Evolutionary conservation across 92 coral and sea anemone genomes (phyloP), one percentile per base, ranked within the genome.

Genomic region (Parazoanthus swiftii): DNA sequence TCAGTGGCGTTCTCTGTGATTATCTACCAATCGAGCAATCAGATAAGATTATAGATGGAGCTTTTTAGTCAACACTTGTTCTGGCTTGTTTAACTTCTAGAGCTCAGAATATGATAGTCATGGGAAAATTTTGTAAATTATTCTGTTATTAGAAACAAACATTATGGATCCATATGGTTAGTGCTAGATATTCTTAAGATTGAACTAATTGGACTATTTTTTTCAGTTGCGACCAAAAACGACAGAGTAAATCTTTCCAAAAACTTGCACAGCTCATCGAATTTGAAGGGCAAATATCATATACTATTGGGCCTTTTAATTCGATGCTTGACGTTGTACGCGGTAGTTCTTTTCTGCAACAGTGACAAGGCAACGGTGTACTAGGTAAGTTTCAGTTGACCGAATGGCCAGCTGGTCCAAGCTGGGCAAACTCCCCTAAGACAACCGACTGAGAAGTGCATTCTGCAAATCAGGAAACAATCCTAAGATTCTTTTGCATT

Each of bases 91-190:
- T 73, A 39, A 29, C 33, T 29, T 29, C 6, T 14, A 68, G 20
- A 73, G 21, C 26, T 16, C 54, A 71, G 87, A 70, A 84, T 66
- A 14, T 48, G 79, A 71, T 84, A 84, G 87, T 84, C 78, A 75
- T 70, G 77, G 77, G 87, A 71, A 84, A 46, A 25, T n/a, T 8
- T 38, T 15, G n/a, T 39, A 71, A 48, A 82, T 21, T 2, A 1
- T 29, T 8, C 21, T 79, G 39, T 37, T 50, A 6, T 42, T 58
- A 38, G 63, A 72, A 72, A 29, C 16, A 2, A 26, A 33, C 76
- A 72, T 50, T 29, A 3, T 65, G 29, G 42, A 48, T 10, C 38
- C 38, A 25, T 65, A 79, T 54, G 72, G 46, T 56, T 6, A 80
- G 33, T 26, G 72, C 80, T 76, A 9, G 42, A n/a, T 18, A 1